phyloP scores from a whole-genome alignment of 1,140 invertebrate species.

The Drosophila mayri region DNA sequence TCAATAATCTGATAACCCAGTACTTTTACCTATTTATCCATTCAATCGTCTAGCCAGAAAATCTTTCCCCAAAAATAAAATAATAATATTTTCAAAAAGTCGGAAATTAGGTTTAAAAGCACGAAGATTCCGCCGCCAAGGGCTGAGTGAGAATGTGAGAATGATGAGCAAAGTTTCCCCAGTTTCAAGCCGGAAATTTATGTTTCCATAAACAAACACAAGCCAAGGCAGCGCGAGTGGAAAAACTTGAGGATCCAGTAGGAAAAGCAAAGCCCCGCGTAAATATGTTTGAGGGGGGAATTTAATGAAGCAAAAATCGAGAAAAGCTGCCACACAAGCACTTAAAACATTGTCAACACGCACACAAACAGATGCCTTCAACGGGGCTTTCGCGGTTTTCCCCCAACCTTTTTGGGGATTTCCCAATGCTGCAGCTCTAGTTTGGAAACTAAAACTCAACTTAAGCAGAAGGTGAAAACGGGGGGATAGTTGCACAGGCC shows the following conservation, averaged over 20 bases:
- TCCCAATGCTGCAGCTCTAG: conserved; percentile 15
- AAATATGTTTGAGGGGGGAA: conserved; percentile 10
- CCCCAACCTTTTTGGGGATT: background rate
- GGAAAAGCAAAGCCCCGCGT: conserved; percentile 1
- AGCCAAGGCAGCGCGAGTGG: conserved; percentile 1
- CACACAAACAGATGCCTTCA: conserved; percentile 30
- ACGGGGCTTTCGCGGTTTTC: conserved; percentile 53
- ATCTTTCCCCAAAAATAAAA: conserved; percentile 24
- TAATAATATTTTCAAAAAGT: conserved; percentile 19
- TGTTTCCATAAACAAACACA: conserved; percentile 49
- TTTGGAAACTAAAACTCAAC: conserved; percentile 44
- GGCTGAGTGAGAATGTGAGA: conserved; percentile 31
- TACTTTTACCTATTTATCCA: conserved; percentile 1
- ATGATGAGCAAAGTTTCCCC: conserved; percentile 44
- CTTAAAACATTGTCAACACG: conserved; percentile 64
- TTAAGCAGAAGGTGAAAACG: conserved; percentile 26
- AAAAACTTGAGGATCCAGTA: conserved; percentile 12
- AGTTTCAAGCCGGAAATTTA: conserved; percentile 49
- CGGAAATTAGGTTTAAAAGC: conserved; percentile 10
- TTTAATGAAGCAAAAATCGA: conserved; percentile 53
- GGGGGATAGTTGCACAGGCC: background rate
- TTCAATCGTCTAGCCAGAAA: conserved; percentile 25
- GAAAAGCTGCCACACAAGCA: conserved; percentile 41
- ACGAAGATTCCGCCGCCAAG: background rate
- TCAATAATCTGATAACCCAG: background rate